These are phyloP conservation scores for Gobionotothen gibberifrons DNA, from an alignment of 2,797 vertebrate species.

Conservation along the genomic window DNA sequence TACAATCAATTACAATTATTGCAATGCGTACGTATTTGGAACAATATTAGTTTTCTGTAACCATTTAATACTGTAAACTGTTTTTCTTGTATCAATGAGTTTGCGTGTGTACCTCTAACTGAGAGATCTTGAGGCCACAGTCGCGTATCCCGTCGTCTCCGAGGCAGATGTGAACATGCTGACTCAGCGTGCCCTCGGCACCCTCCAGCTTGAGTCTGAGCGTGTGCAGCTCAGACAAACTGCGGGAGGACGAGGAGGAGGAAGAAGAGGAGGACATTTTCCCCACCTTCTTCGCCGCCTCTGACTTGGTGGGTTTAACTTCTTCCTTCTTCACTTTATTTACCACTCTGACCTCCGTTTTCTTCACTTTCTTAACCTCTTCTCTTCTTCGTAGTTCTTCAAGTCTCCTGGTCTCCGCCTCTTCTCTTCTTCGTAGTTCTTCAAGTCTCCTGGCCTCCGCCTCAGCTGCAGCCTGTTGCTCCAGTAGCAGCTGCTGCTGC, in stretches of 20 bases:
- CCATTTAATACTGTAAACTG: neutral
- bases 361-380: conserved; percentile 45
- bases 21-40: neutral
- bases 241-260: conserved; percentile 37
- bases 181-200: conserved; percentile 84
- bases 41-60: neutral
- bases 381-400: conserved; percentile 47
- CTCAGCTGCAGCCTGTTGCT: neutral
- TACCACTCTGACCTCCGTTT: conserved; percentile 23
- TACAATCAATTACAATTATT: neutral
- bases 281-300: conserved; percentile 65
- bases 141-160: conserved; percentile 87
- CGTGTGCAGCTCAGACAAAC: conserved; percentile 89
- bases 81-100: conserved; percentile 4
- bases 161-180: conserved; percentile 86
- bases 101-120: conserved; percentile 88
- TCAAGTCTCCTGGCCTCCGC: conserved; percentile 39
- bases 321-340: conserved; percentile 51
- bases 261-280: neutral
- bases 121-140: conserved; percentile 86
- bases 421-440: conserved; percentile 41
- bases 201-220: conserved; percentile 89
- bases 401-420: conserved; percentile 25
- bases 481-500: conserved; percentile 8
- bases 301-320: conserved; percentile 72